Conservation (phyloP, 2,888 invertebrate genomes). For the Scelioninae gen. 2 region DNA sequence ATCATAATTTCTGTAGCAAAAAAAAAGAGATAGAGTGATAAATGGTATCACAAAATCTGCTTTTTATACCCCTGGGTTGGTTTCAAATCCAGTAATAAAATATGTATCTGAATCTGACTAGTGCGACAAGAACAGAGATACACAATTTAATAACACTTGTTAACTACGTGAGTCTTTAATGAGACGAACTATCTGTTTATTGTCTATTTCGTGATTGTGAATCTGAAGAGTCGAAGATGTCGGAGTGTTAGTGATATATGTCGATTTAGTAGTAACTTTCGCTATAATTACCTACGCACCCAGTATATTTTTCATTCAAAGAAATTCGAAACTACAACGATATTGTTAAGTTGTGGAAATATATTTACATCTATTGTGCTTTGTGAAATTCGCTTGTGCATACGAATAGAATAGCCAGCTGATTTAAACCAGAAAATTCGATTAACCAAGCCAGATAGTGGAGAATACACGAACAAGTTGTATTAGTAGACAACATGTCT, state of each 20-base stretch:
- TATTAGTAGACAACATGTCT: slow-evolving; percentile 64
- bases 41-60: no score
- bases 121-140: no score
- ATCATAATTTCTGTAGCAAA: no score
- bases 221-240: slow-evolving; percentile 76
- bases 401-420: no score
- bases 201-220: slow-evolving; percentile 24
- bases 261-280: slow-evolving; percentile 72
- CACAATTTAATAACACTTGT: no score
- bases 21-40: no score
- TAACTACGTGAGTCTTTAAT: no score
- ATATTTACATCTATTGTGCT: no score
- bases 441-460: slow-evolving; percentile 38
- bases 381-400: no score
- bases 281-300: slow-evolving; percentile 64
- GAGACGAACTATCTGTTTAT: slow-evolving; percentile 2
- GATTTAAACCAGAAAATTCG: slow-evolving; percentile 16
- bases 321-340: slow-evolving; percentile 33
- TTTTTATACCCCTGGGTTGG: no score
- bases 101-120: no score
- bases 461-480: slow-evolving; percentile 22
- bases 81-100: no score
- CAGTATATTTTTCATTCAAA: slow-evolving; percentile 47
- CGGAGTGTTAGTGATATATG: slow-evolving; percentile 77
- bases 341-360: slow-evolving; percentile 31